Conservation (phyloP, 2,113 vertebrate species). For the Amphilophus citrinellus region DNA sequence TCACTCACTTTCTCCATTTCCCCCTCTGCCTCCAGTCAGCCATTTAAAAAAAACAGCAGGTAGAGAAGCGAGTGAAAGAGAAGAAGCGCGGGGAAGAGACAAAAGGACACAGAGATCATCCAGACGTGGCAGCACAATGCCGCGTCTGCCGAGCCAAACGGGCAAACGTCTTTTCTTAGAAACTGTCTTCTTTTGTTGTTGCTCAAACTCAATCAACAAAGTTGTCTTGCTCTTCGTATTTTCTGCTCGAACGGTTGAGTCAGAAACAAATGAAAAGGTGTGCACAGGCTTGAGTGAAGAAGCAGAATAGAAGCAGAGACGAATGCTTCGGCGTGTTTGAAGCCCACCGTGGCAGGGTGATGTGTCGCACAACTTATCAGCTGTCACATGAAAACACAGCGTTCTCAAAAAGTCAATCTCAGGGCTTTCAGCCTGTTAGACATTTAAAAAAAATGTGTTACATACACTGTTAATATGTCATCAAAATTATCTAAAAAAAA, state of each 20-base stretch:
- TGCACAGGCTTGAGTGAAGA: constrained; percentile 50
- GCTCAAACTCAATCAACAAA: constrained; percentile 28
- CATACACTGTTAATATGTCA: background rate
- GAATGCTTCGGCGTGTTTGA: constrained; percentile 25
- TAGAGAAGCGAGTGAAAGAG: constrained; percentile 33
- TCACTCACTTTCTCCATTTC: constrained; percentile 37
- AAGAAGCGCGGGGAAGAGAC: constrained; percentile 28
- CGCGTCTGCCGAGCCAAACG: constrained; percentile 26
- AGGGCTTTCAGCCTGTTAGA: background rate
- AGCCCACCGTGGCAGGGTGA: constrained; percentile 22
- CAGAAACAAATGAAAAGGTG: constrained; percentile 44
- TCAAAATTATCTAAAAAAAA: background rate
- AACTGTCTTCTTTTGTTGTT: constrained; percentile 50
- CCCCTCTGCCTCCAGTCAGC: constrained; percentile 49
- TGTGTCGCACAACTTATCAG: constrained; percentile 36
- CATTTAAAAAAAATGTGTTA: background rate
- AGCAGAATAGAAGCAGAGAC: constrained; percentile 50
- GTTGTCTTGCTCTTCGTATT: constrained; percentile 3
- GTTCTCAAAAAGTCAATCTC: constrained; percentile 46
- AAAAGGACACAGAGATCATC: constrained; percentile 47
- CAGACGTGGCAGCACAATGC: constrained; percentile 39
- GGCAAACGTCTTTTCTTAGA: constrained; percentile 39
- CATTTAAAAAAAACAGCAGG: constrained; percentile 54
- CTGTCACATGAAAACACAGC: constrained; percentile 34
- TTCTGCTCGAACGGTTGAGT: constrained; percentile 26